These are phyloP conservation scores for Catharus ustulatus DNA, from an alignment of 2,797 vertebrate species.

Conservation along the genomic window DNA sequence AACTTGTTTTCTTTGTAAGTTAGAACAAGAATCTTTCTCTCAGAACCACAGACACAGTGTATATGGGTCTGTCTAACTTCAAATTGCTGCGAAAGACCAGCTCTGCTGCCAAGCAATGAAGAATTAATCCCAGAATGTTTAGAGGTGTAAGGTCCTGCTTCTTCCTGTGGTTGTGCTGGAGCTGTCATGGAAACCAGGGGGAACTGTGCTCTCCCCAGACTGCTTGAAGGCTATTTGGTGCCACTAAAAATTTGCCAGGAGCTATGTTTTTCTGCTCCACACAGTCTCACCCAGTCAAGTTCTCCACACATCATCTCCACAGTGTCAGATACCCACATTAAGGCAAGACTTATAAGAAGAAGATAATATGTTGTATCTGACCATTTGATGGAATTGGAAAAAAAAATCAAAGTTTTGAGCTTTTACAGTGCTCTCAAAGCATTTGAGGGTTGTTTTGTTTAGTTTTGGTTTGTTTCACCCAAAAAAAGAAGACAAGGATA, in stretches of 20 bases:
- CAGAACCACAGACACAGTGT: not conserved
- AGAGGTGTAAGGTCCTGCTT: not conserved
- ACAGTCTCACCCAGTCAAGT: not conserved
- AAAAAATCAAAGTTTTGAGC: not conserved
- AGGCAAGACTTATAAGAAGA: not conserved
- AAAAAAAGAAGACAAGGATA: not conserved
- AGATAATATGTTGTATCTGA: not conserved
- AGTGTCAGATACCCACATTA: not conserved
- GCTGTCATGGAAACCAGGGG: not conserved
- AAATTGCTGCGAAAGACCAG: not conserved
- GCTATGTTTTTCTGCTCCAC: not conserved
- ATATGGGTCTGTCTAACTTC: not conserved
- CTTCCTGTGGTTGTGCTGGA: not conserved
- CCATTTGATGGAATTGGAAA: not conserved
- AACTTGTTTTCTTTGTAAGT: not conserved
- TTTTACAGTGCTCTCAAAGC: not conserved
- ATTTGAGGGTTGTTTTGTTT: not conserved
- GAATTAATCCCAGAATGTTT: not conserved
- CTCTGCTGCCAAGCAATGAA: not conserved
- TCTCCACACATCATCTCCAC: not conserved
- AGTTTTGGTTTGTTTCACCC: not conserved
- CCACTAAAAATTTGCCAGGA: not conserved
- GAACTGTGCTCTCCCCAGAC: not conserved
- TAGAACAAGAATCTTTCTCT: not conserved
- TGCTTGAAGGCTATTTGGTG: not conserved